Base-by-base conservation (phyloP, 2,797 vertebrate genomes). In the Cirrhinus molitorella region DNA sequence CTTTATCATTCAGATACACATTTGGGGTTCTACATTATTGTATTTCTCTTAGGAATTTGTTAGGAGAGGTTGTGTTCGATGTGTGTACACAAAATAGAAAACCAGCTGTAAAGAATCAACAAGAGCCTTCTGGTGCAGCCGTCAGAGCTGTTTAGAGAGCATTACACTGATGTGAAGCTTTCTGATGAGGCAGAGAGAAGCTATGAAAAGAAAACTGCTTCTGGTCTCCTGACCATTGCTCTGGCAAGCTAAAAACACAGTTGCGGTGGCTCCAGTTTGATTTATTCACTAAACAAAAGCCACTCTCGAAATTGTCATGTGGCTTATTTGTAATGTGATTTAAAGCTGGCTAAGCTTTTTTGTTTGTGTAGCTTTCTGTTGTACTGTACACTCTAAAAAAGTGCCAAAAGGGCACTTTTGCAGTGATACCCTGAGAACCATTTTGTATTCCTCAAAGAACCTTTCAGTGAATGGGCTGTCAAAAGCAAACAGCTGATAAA, bases 131-230 rank as follows among this genome's bases (percentile, higher is more conserved):
- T 28, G 40, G 17, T 71, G 14, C 45, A 8, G 67, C n/a, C 10
- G 3, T 34, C 53, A 72, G 79, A 49, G 12, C 25, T 31, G 55
- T 80, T 71, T 61, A 59, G 40, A 59, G 51, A 80, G 37, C 37
- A 6, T 67, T 12, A 59, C 37, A 71, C 19, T 31, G 53, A 71
- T 80, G 51, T 81, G 67, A 61, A n/a, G 19, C 43, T 28, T 63
- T 49, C 19, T 13, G 43, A 77, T 59, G 67, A 70, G 17, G 23
- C 17, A 57, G 34, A 28, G 34, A 70, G 66, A 67, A 3, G 11
- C 28, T 51, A 31, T 70, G 65, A 57, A 68, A 70, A 57, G 51
- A 40, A 70, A 70, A 23, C 23, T 45, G n/a, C 6, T 49, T 55
- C 25, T 53, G 47, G 49, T 80, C 34, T 43, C 34, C 16, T 80